These are phyloP conservation scores for Portevinia maculata DNA, from an alignment of 2,888 invertebrate species.

Conservation along the genomic window DNA sequence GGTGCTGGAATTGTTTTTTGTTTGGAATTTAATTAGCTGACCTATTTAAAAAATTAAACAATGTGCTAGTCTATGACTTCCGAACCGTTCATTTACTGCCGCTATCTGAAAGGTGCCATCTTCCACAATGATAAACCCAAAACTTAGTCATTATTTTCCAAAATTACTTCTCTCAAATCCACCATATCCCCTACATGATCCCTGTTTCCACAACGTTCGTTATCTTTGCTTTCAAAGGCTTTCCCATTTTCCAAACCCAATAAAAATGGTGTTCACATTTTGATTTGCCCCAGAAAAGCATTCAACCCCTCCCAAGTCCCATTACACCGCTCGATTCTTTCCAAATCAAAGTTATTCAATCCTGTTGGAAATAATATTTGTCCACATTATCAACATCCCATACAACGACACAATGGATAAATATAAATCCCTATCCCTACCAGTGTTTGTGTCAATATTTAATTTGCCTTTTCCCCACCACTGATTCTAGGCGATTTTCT, in stretches of 20 bases:
- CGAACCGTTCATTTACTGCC: no score
- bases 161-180: slow-evolving; percentile 25
- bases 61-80: no score
- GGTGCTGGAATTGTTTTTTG: no score
- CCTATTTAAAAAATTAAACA: no score
- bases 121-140: slow-evolving; percentile 4
- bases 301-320: background rate
- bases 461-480: slow-evolving; percentile 46
- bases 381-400: slow-evolving; percentile 50
- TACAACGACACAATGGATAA: background rate
- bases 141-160: slow-evolving; percentile 17
- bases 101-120: background rate
- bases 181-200: background rate
- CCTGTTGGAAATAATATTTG: slow-evolving; percentile 57
- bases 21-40: no score
- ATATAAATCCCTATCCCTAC: slow-evolving; percentile 44
- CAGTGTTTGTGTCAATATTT: slow-evolving; percentile 69
- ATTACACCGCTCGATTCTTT: background rate
- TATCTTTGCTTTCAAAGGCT: slow-evolving; percentile 31
- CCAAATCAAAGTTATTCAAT: slow-evolving; percentile 41
- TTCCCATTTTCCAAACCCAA: slow-evolving; percentile 38
- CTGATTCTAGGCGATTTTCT: slow-evolving; percentile 35
- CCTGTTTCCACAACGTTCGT: background rate
- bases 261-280: slow-evolving; percentile 56
- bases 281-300: slow-evolving; percentile 36